These are phyloP conservation scores for Tipula unca DNA, from an alignment of 2,888 invertebrate genomes.

Conservation along the genomic window DNA sequence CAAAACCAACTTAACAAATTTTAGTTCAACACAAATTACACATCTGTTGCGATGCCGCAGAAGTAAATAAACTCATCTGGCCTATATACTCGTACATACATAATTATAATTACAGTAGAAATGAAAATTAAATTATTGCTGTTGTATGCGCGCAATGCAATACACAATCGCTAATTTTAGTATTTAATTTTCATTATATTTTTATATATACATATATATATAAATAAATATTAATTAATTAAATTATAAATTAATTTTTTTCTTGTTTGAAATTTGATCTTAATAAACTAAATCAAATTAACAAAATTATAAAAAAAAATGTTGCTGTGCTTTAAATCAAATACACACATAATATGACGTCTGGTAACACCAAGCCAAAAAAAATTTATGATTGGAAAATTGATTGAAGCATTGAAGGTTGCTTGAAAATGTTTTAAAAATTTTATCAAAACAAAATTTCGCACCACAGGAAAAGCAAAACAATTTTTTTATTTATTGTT, in stretches of 20 bases:
- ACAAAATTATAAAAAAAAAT: neutral
- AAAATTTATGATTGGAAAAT: neutral
- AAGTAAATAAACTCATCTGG: neutral
- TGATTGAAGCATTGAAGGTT: neutral
- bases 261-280: neutral
- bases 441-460: neutral
- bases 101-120: too few species aligned
- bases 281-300: neutral
- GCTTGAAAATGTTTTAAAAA: neutral
- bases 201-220: neutral
- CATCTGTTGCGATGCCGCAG: neutral
- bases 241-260: neutral
- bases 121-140: neutral
- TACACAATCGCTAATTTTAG: neutral
- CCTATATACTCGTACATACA: too few species aligned
- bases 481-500: neutral
- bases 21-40: too few species aligned
- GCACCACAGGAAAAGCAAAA: neutral
- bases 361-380: neutral
- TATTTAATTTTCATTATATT: neutral
- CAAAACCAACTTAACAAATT: neutral
- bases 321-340: neutral
- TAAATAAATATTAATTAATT: neutral
- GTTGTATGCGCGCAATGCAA: neutral
- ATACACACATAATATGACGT: neutral